phyloP scores from a whole-genome alignment of 2,888 invertebrate species.

The Seladonia tumulorum region DNA sequence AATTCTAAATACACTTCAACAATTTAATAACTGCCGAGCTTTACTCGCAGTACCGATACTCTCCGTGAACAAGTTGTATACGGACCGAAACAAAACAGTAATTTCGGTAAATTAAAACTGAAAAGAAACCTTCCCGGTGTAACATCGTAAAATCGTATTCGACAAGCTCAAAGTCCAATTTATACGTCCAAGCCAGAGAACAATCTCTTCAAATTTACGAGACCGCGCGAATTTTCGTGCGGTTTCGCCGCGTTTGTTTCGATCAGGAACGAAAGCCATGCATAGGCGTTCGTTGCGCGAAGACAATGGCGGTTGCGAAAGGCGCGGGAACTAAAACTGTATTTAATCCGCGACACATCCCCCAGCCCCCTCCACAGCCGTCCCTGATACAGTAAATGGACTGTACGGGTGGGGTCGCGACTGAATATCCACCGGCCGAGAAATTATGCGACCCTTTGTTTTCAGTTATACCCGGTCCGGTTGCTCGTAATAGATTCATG shows the following conservation, averaged over 20 bases:
- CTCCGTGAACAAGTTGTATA: too few relatives aligned
- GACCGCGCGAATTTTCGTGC: neutral
- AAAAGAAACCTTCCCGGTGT: neutral
- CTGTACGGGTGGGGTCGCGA: neutral
- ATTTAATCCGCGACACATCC: conserved; percentile 38
- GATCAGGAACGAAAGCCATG: neutral
- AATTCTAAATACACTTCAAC: neutral
- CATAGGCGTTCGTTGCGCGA: conserved; percentile 23
- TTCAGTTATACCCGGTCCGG: conserved; percentile 47
- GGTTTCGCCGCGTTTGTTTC: neutral
- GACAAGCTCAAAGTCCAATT: neutral
- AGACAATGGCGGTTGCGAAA: conserved; percentile 49
- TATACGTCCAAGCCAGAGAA: neutral
- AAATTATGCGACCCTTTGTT: conserved; percentile 56
- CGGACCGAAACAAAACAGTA: neutral
- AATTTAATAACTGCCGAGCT: neutral
- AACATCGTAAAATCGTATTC: neutral
- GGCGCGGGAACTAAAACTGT: conserved; percentile 25
- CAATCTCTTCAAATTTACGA: neutral
- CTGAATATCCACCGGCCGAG: conserved; percentile 30
- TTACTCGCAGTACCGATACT: too few relatives aligned
- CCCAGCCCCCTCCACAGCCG: neutral
- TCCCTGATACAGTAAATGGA: conserved; percentile 39
- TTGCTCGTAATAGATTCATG: conserved; percentile 49
- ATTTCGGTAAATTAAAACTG: neutral